Conservation (phyloP, 2,797 vertebrate species). For the Cynopterus sphinx region DNA sequence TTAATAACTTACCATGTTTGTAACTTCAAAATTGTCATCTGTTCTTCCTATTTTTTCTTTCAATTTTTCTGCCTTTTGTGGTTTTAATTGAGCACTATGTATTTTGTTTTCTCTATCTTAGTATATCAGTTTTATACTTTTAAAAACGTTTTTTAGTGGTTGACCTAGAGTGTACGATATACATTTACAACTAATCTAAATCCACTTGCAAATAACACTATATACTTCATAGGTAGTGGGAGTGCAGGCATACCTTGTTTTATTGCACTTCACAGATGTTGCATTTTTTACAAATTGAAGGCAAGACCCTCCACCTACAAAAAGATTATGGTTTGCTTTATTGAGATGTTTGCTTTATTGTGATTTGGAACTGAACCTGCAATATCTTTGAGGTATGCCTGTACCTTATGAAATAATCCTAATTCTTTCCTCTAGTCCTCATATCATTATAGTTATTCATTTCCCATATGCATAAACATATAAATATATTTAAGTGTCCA, state of each 20-base stretch:
- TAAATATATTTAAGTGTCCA: not conserved
- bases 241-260: not conserved
- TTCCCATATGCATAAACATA: not conserved
- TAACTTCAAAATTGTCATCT: not conserved
- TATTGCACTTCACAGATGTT: not conserved
- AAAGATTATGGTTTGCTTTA: not conserved
- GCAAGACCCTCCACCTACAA: not conserved
- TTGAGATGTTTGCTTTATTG: not conserved
- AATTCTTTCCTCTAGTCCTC: not conserved
- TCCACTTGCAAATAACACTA: not conserved
- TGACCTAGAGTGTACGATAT: not conserved
- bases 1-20: not conserved
- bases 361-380: too few species aligned
- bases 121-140: not conserved
- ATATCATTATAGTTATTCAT: not conserved
- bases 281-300: not conserved
- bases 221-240: not conserved
- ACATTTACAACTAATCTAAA: not conserved
- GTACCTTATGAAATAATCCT: not conserved
- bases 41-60: not conserved
- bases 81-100: not conserved
- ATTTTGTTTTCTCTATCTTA: not conserved
- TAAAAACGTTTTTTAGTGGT: not conserved
- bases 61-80: not conserved
- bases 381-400: not conserved